Evolutionary conservation across 2,888 invertebrate genomes (phyloP).

Genomic region (Acanthococcus lagerstroemiae): DNA sequence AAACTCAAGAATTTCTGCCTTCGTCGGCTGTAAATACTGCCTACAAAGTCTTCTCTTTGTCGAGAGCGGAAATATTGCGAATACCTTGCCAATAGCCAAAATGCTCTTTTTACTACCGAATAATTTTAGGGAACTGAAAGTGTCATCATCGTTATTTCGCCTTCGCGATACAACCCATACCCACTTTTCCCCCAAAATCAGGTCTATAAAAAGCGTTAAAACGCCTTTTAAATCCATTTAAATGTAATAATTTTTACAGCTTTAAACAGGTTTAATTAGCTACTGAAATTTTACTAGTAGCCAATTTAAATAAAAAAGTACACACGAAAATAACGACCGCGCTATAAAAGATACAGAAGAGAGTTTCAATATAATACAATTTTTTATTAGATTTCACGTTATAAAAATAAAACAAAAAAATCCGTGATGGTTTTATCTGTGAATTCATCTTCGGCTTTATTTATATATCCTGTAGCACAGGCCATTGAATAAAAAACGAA

Average conservation of each 20-base stretch:
- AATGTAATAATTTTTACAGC: neutral
- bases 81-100: too few relatives aligned
- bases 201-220: too few relatives aligned
- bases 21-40: too few relatives aligned
- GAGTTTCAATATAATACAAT: neutral
- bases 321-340: slow-evolving; percentile 4
- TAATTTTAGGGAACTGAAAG: too few relatives aligned
- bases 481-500: neutral
- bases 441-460: slow-evolving; percentile 17
- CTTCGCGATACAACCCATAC: too few relatives aligned
- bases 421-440: slow-evolving; percentile 6
- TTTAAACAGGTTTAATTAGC: slow-evolving; percentile 9
- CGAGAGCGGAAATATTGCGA: too few relatives aligned
- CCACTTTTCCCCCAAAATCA: too few relatives aligned
- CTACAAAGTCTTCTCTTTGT: too few relatives aligned
- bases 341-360: slow-evolving; percentile 12
- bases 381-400: slow-evolving; percentile 15
- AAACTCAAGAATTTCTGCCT: too few relatives aligned
- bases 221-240: too few relatives aligned
- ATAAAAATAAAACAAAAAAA: slow-evolving; percentile 9
- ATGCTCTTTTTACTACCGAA: too few relatives aligned
- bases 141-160: too few relatives aligned
- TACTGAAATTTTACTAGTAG: neutral
- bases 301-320: slow-evolving; percentile 1
- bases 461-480: slow-evolving; percentile 5